phyloP scores from a whole-genome alignment of 2,888 invertebrate genomes.

The Gisinianus flammeolus region DNA sequence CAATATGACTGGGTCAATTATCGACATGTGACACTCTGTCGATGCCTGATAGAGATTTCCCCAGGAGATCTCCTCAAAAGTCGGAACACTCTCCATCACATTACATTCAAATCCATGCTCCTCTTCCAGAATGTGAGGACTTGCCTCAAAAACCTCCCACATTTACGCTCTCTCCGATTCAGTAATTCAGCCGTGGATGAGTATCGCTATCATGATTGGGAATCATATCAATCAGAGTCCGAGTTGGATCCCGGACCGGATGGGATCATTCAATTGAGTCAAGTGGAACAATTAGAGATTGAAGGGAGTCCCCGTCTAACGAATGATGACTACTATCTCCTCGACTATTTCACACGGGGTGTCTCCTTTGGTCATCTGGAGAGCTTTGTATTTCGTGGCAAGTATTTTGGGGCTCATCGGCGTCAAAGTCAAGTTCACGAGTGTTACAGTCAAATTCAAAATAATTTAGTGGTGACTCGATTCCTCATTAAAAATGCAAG shows the following conservation, averaged over 20 bases:
- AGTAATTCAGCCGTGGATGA: constrained; percentile 5
- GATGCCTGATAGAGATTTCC: background rate
- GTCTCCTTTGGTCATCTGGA: constrained; percentile 17
- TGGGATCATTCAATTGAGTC: background rate
- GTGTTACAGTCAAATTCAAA: background rate
- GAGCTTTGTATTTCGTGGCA: constrained; percentile 16
- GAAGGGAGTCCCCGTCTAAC: background rate
- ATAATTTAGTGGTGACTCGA: background rate
- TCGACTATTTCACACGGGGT: constrained; percentile 25
- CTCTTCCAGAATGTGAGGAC: constrained; percentile 8
- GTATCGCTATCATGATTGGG: background rate
- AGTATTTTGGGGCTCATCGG: background rate
- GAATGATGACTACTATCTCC: constrained; percentile 32
- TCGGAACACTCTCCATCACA: constrained; percentile 10
- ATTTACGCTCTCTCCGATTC: constrained; percentile 1
- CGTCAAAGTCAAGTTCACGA: background rate
- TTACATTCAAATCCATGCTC: constrained; percentile 7
- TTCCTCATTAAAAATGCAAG: background rate
- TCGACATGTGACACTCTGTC: constrained; percentile 13
- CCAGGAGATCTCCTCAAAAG: background rate
- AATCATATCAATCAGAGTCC: too few species aligned
- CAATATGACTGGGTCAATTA: constrained; percentile 9
- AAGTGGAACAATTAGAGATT: background rate
- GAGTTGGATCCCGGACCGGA: too few species aligned
- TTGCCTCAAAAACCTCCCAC: constrained; percentile 12